Base-by-base conservation (phyloP, 2,113 vertebrate species). In the Bujurquina vittata region DNA sequence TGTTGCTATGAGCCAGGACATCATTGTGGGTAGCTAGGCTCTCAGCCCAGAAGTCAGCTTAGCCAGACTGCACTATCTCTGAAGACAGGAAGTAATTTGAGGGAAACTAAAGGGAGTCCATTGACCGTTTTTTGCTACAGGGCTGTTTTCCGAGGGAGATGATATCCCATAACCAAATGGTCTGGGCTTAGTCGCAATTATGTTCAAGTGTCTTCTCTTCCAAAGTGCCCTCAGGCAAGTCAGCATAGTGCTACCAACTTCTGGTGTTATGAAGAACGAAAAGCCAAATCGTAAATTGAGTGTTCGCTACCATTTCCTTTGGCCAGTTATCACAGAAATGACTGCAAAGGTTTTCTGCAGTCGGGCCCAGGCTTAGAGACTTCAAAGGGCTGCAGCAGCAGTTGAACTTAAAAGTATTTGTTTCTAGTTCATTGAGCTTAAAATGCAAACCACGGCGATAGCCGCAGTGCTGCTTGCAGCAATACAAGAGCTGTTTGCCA, bases 401-500 rank as follows among this genome's bases (percentile, higher is more conserved):
- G 26, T 57, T 55, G 40, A 67, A 78, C 75, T 88, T 75, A 59
- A 37, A 59, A 62, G 61, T 81, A 74, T 86, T 90, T 77, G 52
- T 87, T 89, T 87, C 14, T 26, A 40, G 18, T 76, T 84, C 59
- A 31, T 26, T 75, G 54, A 84, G 22, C 67, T 76, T 78, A 62
- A 86, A 83, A 83, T 57, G 46, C 57, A 74, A 31, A 67, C 29
- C 37, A 18, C 37, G 3, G 2, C 12, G 12, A 77, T 60, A 69
- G 58, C 33, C 67, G 60, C 35, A 65, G n/a, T 49, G 22, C 26
- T 5, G 10, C 77, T 80, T 29, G 1, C 56, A 55, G 78, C 10
- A 12, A 15, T 14, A 61, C 61, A 83, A 46, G 14, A 84, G 31
- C 40, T 75, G 35, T 91, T 93, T 89, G 75, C 40, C 40, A n/a